A percentile compares a stretch with the other conserved stretches of the same genome.
Evolutionary conservation across 2,888 invertebrate species (phyloP).

Genomic region (Synanthedon myopaeformis): DNA sequence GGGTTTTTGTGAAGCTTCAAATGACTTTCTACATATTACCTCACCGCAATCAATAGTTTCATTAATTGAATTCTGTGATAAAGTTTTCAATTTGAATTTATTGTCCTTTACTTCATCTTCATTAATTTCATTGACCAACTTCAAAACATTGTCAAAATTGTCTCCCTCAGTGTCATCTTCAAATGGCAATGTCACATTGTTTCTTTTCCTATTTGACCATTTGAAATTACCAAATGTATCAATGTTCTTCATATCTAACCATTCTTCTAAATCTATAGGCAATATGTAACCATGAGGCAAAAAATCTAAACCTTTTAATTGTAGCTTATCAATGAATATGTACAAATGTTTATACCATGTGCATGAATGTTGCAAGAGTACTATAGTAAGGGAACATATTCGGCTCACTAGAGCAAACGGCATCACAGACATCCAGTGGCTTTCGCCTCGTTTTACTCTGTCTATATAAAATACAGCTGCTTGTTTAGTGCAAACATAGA

Average conservation of each 20-base stretch:
- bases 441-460: conserved; percentile 65
- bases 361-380: conserved; percentile 56
- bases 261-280: conserved; percentile 52
- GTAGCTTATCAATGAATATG: conserved; percentile 39
- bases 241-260: conserved; percentile 60
- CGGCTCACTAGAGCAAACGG: conserved; percentile 67
- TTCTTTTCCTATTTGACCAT: conserved; percentile 36
- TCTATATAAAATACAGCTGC: conserved; percentile 62
- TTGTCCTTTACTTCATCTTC: conserved; percentile 12
- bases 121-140: conserved; percentile 42
- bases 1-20: conserved; percentile 16
- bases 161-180: conserved; percentile 27
- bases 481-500: conserved; percentile 55
- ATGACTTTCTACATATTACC: conserved; percentile 29
- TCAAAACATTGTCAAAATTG: conserved; percentile 37
- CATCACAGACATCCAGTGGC: conserved; percentile 67
- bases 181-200: conserved; percentile 21
- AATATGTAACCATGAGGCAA: conserved; percentile 51
- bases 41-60: conserved; percentile 26
- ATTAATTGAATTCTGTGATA: neutral
- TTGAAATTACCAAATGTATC: conserved; percentile 46
- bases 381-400: conserved; percentile 62
- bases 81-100: conserved; percentile 4
- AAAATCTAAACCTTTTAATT: conserved; percentile 56
- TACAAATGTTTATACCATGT: conserved; percentile 63